Percentiles rank a stretch among this genome's conserved stretches.
Conservation (phyloP, 2,888 invertebrate genomes). For the Schizotus pectinicornis region DNA sequence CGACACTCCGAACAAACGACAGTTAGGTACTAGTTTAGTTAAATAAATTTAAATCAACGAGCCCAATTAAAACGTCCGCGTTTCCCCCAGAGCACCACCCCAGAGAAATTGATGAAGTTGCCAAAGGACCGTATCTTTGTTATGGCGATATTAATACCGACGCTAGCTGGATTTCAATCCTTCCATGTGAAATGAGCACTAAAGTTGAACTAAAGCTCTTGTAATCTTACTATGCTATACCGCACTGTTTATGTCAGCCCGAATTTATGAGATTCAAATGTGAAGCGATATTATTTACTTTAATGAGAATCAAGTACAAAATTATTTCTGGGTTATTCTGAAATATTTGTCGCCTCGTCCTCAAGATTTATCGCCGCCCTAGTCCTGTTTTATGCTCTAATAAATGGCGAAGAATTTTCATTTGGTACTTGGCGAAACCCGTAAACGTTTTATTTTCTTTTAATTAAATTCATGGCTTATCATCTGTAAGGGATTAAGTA, state of each 20-base stretch:
- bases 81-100: background rate
- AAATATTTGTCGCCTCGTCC: background rate
- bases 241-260: slow-evolving; percentile 38
- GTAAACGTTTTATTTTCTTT: slow-evolving; percentile 4
- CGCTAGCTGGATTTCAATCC: slow-evolving; percentile 31
- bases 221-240: slow-evolving; percentile 41
- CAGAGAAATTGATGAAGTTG: slow-evolving; percentile 30
- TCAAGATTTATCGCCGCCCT: background rate
- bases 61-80: no score
- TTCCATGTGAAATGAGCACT: slow-evolving; percentile 43
- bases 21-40: no score
- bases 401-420: slow-evolving; percentile 5
- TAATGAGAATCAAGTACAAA: no score
- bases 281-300: background rate
- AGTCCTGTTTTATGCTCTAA: background rate
- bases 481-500: no score
- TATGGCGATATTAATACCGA: slow-evolving; percentile 35
- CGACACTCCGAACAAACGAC: no score
- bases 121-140: slow-evolving; percentile 32
- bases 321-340: no score
- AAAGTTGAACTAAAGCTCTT: slow-evolving; percentile 44
- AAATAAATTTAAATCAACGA: no score
- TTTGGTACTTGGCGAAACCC: background rate
- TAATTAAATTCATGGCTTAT: background rate
- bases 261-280: slow-evolving; percentile 24